Evolutionary conservation across 2,797 vertebrate species (phyloP), one percentile per base, ranked within the genome.

Genomic region (Balearica regulorum): DNA sequence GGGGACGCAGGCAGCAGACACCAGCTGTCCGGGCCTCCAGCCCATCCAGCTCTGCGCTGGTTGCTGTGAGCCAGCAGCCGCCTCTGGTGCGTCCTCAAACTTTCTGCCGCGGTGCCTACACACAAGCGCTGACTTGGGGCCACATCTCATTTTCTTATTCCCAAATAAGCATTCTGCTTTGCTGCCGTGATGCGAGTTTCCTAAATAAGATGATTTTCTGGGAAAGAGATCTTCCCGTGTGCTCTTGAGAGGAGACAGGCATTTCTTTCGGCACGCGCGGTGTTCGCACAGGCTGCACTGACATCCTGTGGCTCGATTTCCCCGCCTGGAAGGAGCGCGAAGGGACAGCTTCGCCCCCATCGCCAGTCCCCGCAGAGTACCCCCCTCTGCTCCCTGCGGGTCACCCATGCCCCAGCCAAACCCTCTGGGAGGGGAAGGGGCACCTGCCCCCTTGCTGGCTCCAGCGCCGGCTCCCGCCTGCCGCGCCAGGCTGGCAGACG

Each of bases 181-280:
- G 90, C 89, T 87, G 78, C 88, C 35, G 17, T 54, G 83, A 89
- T 94, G 95, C 18, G 43, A 94, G 90, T 93, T 97, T 97, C 96
- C 96, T 90, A 96, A 98, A 96, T 96, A 97, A 97, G 95, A 96
- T 73, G 91, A 95, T 89, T 85, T 95, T 92, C 95, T 85, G 84
- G 95, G 87, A 82, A 97, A 92, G 80, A 93, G 71, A 57, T 94
- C 89, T 92, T 96, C 89, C 83, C 66, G 57, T 28, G 31, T 44
- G 66, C 86, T 85, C 44, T 35, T 18, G 39, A 83, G 70, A 87
- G 95, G 88, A 93, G 80, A 29, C 85, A 57, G 68, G 53, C 6
- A 13, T 78, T 95, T 90, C 93, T 96, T 76, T 79, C 18, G 4
- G 94, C 91, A 95, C 89, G 85, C 16, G 44, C 65, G 94, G 90